Evolutionary conservation across 2,113 vertebrate genomes (phyloP), one percentile per base, ranked within the genome.

Genomic region (Helogale parvula): DNA sequence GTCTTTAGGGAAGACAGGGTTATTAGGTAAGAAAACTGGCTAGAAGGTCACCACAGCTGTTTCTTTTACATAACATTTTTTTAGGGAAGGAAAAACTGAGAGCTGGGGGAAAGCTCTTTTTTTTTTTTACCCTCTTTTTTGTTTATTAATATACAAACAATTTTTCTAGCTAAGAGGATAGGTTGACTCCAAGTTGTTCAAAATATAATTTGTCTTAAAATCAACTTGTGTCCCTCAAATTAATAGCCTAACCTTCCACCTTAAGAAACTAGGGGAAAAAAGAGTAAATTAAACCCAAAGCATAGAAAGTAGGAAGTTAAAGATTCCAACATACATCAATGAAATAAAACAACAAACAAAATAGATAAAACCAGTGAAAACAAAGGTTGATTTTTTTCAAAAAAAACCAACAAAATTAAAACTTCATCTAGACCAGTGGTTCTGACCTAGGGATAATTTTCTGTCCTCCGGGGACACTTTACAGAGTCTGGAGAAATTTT

Each of bases 141-240:
- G 19, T 69, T 88, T 93, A 29, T 85, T 93, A 88, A 88, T 47
- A 54, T 71, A 63, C 16, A 60, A 54, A 82, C 6, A 83, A 7
- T 86, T 84, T 5, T 66, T 81, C 33, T 63, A 63, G 27, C n/a
- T 50, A 94, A 84, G n/a, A 87, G 45, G 7, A 16, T 87, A 72
- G 10, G 15, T 68, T 79, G 90, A 91, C 45, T 94, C 25, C 45
- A 83, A 90, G 31, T 96, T 87, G 8, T 96, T 15, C 33, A n/a
- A 96, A 96, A 68, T 94, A 76, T 0, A 47, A 11, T 84, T 69
- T 86, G 12, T 90, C 57, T 93, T 90, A 71, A 95, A 92, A 80
- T 84, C 45, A 74, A 1, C 5, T 68, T 27, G 11, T 63, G 4
- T 60, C 63, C 4, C 19, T 15, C 50, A 89, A 54, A 89, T 86